Conservation (phyloP, 2,797 vertebrate genomes). For the Neopelma chrysocephalum region DNA sequence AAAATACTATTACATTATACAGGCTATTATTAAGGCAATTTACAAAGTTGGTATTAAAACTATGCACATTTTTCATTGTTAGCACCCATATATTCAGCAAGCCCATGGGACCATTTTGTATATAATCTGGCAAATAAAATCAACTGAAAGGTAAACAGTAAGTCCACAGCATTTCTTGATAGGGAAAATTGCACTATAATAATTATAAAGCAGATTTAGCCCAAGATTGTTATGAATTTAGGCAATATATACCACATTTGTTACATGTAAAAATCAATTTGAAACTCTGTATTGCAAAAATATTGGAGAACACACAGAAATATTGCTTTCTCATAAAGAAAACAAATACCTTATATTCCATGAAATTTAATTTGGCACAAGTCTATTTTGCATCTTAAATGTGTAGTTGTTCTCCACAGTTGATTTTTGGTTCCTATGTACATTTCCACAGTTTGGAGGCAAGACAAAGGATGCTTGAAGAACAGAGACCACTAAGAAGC, state of each 20-base stretch:
- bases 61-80: conserved; percentile 81
- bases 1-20: conserved; percentile 84
- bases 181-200: conserved; percentile 64
- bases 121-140: conserved; percentile 79
- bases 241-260: not conserved
- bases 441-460: not conserved
- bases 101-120: conserved; percentile 73
- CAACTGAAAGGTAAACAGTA: conserved; percentile 75
- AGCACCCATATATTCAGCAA: conserved; percentile 76
- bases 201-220: conserved; percentile 67
- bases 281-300: not conserved
- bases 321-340: not conserved
- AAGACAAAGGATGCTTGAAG: not conserved
- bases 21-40: conserved; percentile 85
- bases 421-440: not conserved
- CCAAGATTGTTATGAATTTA: conserved; percentile 58
- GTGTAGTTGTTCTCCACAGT: not conserved
- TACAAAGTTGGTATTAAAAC: conserved; percentile 84
- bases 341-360: not conserved
- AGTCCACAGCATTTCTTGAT: conserved; percentile 63
- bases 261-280: conserved; percentile 39
- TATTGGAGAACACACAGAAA: not conserved
- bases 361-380: not conserved
- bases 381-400: not conserved
- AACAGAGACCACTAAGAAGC: not conserved